Conservation (phyloP, 2,797 vertebrate genomes). For the Eospalax fontanierii region DNA sequence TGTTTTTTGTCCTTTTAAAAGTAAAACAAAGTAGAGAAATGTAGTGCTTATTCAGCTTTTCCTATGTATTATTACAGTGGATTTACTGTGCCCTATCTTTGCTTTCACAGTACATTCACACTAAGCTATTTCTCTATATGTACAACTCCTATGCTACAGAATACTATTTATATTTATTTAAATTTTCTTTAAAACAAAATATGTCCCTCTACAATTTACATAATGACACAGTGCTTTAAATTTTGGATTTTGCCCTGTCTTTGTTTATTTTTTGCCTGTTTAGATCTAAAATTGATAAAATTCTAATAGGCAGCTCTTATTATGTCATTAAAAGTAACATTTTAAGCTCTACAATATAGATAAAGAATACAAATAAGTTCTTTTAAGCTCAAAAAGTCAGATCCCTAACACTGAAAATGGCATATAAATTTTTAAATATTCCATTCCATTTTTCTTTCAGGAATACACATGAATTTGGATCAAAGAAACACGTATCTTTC, state of each 20-base stretch:
- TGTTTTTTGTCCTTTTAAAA: not conserved
- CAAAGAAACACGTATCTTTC: not conserved
- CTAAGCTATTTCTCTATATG: not conserved
- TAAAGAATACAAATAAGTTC: not conserved
- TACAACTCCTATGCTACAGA: not conserved
- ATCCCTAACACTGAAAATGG: not conserved
- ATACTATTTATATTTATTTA: not conserved
- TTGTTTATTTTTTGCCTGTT: not conserved
- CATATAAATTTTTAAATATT: not conserved
- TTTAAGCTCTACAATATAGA: not conserved
- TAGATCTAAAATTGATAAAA: not conserved
- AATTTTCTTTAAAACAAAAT: constrained; percentile 35
- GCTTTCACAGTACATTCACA: not conserved
- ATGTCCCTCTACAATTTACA: not conserved
- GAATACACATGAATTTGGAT: not conserved
- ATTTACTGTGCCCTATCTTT: not conserved
- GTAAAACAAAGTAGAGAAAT: not conserved
- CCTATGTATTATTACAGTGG: not conserved
- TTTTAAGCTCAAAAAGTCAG: constrained; percentile 1
- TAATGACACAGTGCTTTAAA: not conserved
- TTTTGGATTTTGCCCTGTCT: not conserved
- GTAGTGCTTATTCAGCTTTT: not conserved
- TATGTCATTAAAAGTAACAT: not conserved
- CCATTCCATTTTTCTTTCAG: not conserved
- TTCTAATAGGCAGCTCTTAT: not conserved